Evolutionary conservation across 1,140 invertebrate genomes (phyloP), one percentile per base, ranked within the genome.

Genomic region (Neodiprion fabricii): DNA sequence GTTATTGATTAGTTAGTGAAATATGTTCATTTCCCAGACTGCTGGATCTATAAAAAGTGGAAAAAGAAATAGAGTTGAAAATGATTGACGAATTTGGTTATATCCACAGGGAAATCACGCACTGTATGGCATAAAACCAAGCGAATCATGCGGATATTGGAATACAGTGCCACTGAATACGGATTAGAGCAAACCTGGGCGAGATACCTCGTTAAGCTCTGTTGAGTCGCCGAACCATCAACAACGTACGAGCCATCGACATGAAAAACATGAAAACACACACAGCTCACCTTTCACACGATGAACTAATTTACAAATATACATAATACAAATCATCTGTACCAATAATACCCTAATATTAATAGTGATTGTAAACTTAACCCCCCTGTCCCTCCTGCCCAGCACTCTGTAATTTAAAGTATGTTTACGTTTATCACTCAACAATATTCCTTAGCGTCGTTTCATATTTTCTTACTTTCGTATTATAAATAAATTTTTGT

Each of bases 391-490:
- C 78, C 67, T 61, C 72, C 28, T 68, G 70, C 71, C 68, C 74
- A 69, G 68, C 68, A 76, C 71, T 75, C 75, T 82, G 80, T 83
- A 82, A 85, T 83, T 83, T 80, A 81, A 85, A 85, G 79, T 78
- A 81, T 72, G 79, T 80, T 87, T 86, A 81, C 76, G 80, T 86
- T 88, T 80, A 83, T 83, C 78, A 81, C 77, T 82, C 76, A 83
- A 84, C 80, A 80, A 82, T 82, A 83, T 86, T 84, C 79, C 81
- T 84, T 85, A 85, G 81, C 82, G 84, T 85, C 82, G 82, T 88
- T 87, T 88, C 85, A 82, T 88, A 88, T 87, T 88, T 88, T 88
- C 87, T 88, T 88, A 87, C 85, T 88, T 87, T 88, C 84, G 81
- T 88, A 87, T 85, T 80, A 85, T 77, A 80, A 81, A 86, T 83